These are phyloP conservation scores for Xiphorhynchus elegans DNA, from an alignment of 2,113 vertebrate genomes.

Conservation along the genomic window DNA sequence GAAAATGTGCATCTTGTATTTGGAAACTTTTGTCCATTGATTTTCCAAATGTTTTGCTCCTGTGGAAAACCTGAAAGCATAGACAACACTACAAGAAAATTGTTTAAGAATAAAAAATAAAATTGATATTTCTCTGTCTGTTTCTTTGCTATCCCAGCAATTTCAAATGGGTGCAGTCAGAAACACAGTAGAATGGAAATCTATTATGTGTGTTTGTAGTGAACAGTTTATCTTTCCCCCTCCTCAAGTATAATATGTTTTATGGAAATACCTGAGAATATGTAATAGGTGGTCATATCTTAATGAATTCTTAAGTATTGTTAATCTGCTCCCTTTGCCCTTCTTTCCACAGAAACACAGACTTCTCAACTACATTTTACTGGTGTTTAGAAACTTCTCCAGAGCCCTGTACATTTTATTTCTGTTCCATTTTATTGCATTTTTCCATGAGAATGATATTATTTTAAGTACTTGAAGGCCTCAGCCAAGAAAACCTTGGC, in stretches of 20 bases:
- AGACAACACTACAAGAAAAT: not conserved
- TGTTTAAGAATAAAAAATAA: not conserved
- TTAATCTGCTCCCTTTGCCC: not conserved
- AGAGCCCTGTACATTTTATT: not conserved
- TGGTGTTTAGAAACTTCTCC: not conserved
- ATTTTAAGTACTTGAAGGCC: conserved; percentile 18
- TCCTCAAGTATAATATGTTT: not conserved
- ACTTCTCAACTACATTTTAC: not conserved
- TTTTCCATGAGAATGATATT: conserved; percentile 25
- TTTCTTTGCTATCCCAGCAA: not conserved
- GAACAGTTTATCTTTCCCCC: not conserved
- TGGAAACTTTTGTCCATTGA: not conserved
- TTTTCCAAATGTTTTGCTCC: not conserved
- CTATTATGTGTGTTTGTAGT: not conserved
- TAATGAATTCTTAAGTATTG: not conserved
- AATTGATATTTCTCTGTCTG: not conserved
- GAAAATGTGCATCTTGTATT: not conserved
- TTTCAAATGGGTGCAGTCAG: not conserved
- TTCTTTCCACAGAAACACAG: not conserved
- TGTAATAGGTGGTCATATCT: not conserved
- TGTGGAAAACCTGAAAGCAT: not conserved
- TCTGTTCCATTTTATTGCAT: conserved; percentile 9
- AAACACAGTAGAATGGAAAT: not conserved
- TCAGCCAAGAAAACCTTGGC: conserved; percentile 18
- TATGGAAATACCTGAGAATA: not conserved